These are phyloP conservation scores for Mythimna albipuncta DNA, from an alignment of 2,888 invertebrate genomes.

Conservation along the genomic window DNA sequence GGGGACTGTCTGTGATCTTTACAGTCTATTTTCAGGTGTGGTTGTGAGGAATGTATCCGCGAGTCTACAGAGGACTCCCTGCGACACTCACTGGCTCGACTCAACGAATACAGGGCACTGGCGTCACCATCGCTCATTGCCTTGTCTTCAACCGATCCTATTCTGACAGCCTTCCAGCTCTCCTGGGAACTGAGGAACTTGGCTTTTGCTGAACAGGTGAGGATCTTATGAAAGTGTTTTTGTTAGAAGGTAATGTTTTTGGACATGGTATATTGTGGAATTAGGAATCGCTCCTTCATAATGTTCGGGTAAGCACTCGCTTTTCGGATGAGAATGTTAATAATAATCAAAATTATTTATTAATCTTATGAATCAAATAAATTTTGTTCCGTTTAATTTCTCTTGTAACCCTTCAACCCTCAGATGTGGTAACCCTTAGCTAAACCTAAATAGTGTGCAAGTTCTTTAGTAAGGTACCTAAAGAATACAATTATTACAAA, in stretches of 20 bases:
- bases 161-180: slow-evolving; percentile 98
- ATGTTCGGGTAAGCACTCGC: no score
- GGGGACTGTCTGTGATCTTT: no score
- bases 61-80: slow-evolving; percentile 94
- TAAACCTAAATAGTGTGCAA: no score
- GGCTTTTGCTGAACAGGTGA: slow-evolving; percentile 93
- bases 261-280: neutral
- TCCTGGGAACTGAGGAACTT: slow-evolving; percentile 98
- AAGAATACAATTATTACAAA: no score
- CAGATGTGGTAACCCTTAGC: no score
- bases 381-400: no score
- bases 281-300: neutral
- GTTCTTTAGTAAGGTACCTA: no score
- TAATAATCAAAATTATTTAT: no score
- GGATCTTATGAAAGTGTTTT: neutral
- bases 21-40: slow-evolving; percentile 91
- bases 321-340: no score
- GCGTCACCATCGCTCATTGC: slow-evolving; percentile 98
- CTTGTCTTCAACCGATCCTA: slow-evolving; percentile 97
- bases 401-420: no score
- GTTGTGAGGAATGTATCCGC: slow-evolving; percentile 96
- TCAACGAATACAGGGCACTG: slow-evolving; percentile 97
- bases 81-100: slow-evolving; percentile 96
- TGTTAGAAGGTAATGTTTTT: neutral
- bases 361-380: no score